A percentile compares a stretch with the other conserved stretches of the same genome.
phyloP scores from a whole-genome alignment of 2,113 vertebrate species.

The Acanthisitta chloris region DNA sequence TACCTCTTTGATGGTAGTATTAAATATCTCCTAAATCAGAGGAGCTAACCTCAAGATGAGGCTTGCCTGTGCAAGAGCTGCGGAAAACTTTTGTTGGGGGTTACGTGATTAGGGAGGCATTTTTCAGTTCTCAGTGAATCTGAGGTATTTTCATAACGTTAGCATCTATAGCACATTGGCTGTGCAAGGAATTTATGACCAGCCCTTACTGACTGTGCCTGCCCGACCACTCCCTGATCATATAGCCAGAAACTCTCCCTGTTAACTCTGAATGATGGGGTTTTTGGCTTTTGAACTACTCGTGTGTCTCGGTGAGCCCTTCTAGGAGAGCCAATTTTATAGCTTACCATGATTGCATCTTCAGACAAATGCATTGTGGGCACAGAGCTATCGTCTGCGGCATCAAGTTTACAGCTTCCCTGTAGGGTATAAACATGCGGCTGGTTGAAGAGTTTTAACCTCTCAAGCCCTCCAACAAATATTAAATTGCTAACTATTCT shows the following conservation, averaged over 20 bases:
- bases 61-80: conserved; percentile 29
- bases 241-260: neutral
- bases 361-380: neutral
- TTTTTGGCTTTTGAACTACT: neutral
- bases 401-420: neutral
- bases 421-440: neutral
- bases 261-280: neutral
- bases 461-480: conserved; percentile 1
- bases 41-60: neutral
- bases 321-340: neutral
- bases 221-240: conserved; percentile 3
- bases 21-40: neutral
- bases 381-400: neutral
- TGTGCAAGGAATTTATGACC: conserved; percentile 55
- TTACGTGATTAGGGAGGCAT: conserved; percentile 20
- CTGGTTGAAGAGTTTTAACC: neutral
- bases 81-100: neutral
- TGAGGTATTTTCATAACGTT: conserved; percentile 44
- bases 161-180: neutral
- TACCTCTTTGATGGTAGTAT: neutral
- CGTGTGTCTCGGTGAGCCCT: fast-evolving
- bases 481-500: neutral
- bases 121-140: conserved; percentile 19
- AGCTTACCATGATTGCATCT: neutral
- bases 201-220: conserved; percentile 4